phyloP scores from a whole-genome alignment of 2,113 vertebrate species.

The Apteryx owenii region DNA sequence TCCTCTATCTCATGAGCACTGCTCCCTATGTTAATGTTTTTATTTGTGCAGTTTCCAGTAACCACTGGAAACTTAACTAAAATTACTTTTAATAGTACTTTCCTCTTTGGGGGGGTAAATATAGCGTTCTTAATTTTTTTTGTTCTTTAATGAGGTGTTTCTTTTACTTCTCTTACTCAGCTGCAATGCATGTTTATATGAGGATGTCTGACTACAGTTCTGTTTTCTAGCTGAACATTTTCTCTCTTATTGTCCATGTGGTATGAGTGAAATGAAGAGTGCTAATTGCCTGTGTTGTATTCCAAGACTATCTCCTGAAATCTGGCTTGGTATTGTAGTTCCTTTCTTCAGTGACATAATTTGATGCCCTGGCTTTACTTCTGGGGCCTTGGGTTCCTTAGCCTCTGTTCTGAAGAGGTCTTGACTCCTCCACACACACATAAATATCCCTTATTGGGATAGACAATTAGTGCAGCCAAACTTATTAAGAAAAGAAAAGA shows the following conservation, averaged over 20 bases:
- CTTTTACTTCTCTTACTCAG: not conserved
- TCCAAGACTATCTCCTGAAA: slow-evolving; percentile 1
- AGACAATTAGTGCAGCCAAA: not conserved
- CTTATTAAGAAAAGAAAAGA: not conserved
- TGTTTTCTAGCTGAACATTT: slow-evolving; percentile 13
- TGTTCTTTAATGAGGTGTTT: not conserved
- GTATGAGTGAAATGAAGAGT: not conserved
- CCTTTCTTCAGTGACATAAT: not conserved
- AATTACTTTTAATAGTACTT: not conserved
- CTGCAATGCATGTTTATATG: not conserved
- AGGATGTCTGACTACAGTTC: not conserved
- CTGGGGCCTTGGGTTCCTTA: not conserved
- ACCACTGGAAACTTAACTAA: not conserved
- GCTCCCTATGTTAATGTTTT: not conserved
- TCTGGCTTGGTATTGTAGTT: not conserved
- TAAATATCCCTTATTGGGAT: not conserved
- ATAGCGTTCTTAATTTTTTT: not conserved
- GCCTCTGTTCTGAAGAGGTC: not conserved
- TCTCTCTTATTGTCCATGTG: not conserved
- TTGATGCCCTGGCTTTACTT: not conserved
- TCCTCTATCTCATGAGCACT: not conserved
- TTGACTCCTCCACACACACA: not conserved
- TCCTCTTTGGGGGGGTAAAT: not conserved
- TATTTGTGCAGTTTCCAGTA: not conserved
- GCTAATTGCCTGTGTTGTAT: not conserved